Base-by-base conservation (phyloP, 2,888 invertebrate species). In the Melieria omissa region DNA sequence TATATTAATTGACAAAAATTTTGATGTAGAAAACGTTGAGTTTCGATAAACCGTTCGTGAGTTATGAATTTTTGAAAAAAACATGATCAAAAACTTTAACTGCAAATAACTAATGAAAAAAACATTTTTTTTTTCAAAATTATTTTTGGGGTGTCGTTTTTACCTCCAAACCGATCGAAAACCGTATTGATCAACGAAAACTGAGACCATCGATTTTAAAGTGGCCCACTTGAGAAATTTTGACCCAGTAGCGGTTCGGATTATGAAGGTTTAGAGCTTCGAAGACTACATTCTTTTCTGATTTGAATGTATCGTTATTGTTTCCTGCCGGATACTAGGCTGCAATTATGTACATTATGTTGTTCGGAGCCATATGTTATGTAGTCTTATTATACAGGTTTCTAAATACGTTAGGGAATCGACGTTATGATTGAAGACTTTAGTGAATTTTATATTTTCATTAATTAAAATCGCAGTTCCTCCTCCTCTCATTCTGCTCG, bases 381-480 rank as follows among this genome's bases (percentile, higher is more conserved):
- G 52, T 5, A 49, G 29, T 65, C 44, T 65, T 42, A 54, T 65
- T 16, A 42, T 52, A 41, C 65, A 65, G 42, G 65, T 49, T 65
- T 65, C 65, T 42, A 54, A 46, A 14, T 46, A 16, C 7, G 47
- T 46, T 5, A 63, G 47, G 5, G 63, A 63, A 63, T 63, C 63
- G n/a, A 63, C 2, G n/a, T 14, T 63, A 47, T 63, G 12, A 63
- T 46, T 63, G 29, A 46, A 63, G 46, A 46, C 44, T 16, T 63
- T 63, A 3, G 46, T 12, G 16, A 63, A 63, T 63, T 63, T 63
- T n/a, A 46, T 14, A n/a, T n/a, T 55, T 55, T 55, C 65, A 42
- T 54, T 65, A 42, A 65, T 65, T 65, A 65, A 47, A 44, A 65
- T 55, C 41, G 65, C 65, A 44, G 54, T 44, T 44, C 65, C 65